Conservation (phyloP, 2,797 vertebrate species). For the Adelosebastes latens region DNA sequence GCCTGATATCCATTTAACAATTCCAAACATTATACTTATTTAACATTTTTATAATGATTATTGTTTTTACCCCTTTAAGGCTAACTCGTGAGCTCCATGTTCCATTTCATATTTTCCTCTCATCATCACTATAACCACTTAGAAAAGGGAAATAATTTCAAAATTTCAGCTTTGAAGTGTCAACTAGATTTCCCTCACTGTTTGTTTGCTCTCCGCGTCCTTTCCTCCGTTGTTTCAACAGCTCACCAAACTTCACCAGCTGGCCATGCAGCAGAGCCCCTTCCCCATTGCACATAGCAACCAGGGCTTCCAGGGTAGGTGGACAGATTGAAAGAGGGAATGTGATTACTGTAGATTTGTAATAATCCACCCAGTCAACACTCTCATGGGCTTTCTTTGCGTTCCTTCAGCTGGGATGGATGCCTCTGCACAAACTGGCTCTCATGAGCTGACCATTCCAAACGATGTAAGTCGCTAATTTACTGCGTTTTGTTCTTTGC, state of each 20-base stretch:
- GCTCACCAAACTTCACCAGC: constrained; percentile 98
- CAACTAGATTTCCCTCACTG: constrained; percentile 12
- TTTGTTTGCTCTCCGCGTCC: constrained; percentile 22
- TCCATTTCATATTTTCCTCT: constrained; percentile 70
- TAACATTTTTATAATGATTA: not conserved
- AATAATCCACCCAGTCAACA: constrained; percentile 12
- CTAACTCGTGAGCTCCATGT: constrained; percentile 25
- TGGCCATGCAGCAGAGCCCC: constrained; percentile 97
- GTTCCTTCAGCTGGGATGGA: constrained; percentile 90
- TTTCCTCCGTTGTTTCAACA: constrained; percentile 42
- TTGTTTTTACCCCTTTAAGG: not conserved
- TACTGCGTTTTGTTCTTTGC: not conserved
- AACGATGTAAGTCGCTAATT: constrained; percentile 89
- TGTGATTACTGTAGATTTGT: constrained; percentile 23
- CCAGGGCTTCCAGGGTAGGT: constrained; percentile 91
- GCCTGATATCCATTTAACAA: constrained; percentile 50
- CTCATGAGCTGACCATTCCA: constrained; percentile 98
- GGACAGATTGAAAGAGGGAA: constrained; percentile 15
- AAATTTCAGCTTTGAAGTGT: constrained; percentile 29
- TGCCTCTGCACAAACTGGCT: constrained; percentile 95
- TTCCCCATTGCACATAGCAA: constrained; percentile 93
- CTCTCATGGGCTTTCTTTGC: constrained; percentile 40
- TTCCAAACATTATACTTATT: not conserved
- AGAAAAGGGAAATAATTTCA: constrained; percentile 35
- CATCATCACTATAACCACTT: constrained; percentile 59